phyloP scores from a whole-genome alignment of 2,113 vertebrate genomes.

The Grus americana region DNA sequence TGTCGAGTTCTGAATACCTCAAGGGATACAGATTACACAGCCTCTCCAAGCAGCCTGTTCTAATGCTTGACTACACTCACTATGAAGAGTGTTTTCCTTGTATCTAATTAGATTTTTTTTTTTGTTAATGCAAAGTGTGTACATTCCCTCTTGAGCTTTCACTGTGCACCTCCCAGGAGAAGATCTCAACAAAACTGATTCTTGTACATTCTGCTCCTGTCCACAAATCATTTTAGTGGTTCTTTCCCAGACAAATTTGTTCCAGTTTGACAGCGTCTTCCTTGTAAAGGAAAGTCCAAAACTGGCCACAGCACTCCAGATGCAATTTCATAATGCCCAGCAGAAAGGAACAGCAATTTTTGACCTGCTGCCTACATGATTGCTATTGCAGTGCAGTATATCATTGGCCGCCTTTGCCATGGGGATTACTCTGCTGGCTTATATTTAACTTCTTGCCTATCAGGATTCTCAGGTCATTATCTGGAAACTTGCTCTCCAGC shows the following conservation, averaged over 20 bases:
- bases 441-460: background rate
- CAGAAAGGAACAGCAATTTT: background rate
- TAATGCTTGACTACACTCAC: background rate
- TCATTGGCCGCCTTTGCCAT: background rate
- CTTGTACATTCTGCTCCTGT: background rate
- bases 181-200: background rate
- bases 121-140: background rate
- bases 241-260: background rate
- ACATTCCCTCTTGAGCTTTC: background rate
- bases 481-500: background rate
- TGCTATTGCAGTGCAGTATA: background rate
- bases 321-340: background rate
- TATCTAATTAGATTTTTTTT: background rate
- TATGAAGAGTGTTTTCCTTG: background rate
- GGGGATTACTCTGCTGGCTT: background rate
- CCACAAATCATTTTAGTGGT: background rate
- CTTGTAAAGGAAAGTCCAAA: background rate
- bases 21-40: background rate
- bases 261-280: background rate
- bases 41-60: background rate
- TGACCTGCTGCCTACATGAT: background rate
- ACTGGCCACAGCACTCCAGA: background rate
- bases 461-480: background rate
- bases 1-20: background rate
- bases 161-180: background rate